Evolutionary conservation across 2,888 invertebrate species (phyloP), one percentile per base, ranked within the genome.

Genomic region (Xanthia togata): DNA sequence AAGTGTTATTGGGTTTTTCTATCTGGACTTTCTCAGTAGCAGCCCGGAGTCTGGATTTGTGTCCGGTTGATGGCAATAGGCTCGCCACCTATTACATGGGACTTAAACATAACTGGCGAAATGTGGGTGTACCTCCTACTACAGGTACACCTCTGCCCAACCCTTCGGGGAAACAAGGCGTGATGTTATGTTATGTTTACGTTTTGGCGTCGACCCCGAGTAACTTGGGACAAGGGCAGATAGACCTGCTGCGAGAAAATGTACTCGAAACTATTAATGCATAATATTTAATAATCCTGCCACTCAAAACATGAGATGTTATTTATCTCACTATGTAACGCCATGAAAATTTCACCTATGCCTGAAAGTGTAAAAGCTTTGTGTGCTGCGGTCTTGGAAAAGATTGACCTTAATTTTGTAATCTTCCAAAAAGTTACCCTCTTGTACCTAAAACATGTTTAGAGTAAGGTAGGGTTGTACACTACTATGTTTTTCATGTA

Each of bases 401-500:
- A 38, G 12, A 26, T 35, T 44, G 14, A 55, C 60, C 23, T 12
- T n/a, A 8, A 47, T 55, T 74, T 75, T 35, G 14, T 53, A 41
- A 62, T n/a, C 31, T 41, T 57, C 31, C 20, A 57, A 59, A 72
- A 78, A 50, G 12, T 23, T 41, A 11, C 8, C 9, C 17, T 50
- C 5, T 14, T 62, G 1, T n/a, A n/a, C n/a, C n/a, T n/a, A n/a
- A n/a, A n/a, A n/a, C n/a, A n/a, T n/a, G n/a, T n/a, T n/a, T n/a
- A n/a, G n/a, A n/a, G 20, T 41, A 17, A 60, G 55, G 9, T 59
- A 31, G 31, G 50, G 69, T 82, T 44, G 50, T 38, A 44, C 31
- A 78, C 41, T 47, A 67, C 53, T 50, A n/a, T 74, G 35, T 71
- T 79, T 82, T 72, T 65, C 75, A 72, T 62, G 57, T 38, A 79